A percentile compares a stretch with the other conserved stretches of the same genome.
Conservation (phyloP, 2,888 invertebrate genomes). For the Erebia palarica region DNA sequence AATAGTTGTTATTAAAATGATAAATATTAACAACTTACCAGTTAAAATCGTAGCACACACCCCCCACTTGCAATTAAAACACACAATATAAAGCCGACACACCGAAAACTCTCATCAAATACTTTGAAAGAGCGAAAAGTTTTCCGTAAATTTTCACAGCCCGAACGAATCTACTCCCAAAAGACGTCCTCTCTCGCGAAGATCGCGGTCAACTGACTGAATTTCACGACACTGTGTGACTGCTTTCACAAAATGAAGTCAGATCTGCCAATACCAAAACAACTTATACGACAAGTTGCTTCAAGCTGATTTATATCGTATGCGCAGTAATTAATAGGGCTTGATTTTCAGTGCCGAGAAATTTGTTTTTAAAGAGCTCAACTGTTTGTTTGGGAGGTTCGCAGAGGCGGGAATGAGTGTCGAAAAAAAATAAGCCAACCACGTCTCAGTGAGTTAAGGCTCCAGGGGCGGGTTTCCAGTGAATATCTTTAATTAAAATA, state of each 20-base stretch:
- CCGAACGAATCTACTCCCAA: conserved; percentile 43
- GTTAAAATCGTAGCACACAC: conserved; percentile 19
- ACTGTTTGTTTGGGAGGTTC: conserved; percentile 82
- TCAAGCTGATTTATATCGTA: conserved; percentile 41
- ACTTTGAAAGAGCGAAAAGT: conserved; percentile 57
- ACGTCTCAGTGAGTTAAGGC: conserved; percentile 79
- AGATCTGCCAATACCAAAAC: conserved; percentile 56
- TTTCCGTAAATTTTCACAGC: conserved; percentile 55
- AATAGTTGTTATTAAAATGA: not conserved
- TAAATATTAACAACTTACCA: conserved; percentile 9
- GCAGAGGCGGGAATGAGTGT: conserved; percentile 81
- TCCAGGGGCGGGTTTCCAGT: conserved; percentile 75
- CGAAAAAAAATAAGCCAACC: conserved; percentile 82
- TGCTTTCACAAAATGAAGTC: conserved; percentile 80
- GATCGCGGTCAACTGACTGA: conserved; percentile 78
- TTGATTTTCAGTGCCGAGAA: conserved; percentile 39
- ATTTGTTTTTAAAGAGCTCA: conserved; percentile 77
- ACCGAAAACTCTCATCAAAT: conserved; percentile 9
- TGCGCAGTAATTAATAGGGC: not conserved
- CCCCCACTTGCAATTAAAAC: not conserved
- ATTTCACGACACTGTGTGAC: conserved; percentile 65
- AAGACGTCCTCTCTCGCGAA: conserved; percentile 64
- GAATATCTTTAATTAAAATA: conserved; percentile 80
- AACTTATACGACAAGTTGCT: conserved; percentile 46
- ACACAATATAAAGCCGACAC: conserved; percentile 17